Base-by-base conservation (phyloP, 1,140 invertebrate species). In the Cardiocondyla obscurior region DNA sequence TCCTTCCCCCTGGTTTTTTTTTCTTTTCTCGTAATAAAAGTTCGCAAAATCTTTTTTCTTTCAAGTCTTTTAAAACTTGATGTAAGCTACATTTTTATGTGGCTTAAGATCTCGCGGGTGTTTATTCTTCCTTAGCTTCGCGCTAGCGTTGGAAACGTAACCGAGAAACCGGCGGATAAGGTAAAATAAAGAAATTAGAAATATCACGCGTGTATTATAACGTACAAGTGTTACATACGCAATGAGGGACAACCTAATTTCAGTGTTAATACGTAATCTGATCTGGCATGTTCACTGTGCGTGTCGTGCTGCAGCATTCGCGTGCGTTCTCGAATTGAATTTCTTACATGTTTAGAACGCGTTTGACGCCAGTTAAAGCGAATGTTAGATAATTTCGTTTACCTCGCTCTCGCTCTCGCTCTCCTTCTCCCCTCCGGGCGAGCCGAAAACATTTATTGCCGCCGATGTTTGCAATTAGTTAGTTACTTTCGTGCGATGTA, bases 261-360 rank as follows among this genome's bases (percentile, higher is more conserved):
- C 28, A 67, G 44, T 22, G 33, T 1, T 69, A 53, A 79, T 69
- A 36, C n/a, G n/a, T 42, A 79, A 69, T 69, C 39, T 64, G 0
- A 39, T n/a, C 7, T 53, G 39, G 53, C 74, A 44, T 51, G 44
- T 22, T 77, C 28, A 33, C 33, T 4, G 33, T 53, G 74, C 74
- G 33, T 79, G 74, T 55, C 62, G 49, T 53, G 28, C 14, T 22
- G 73, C 44, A 65, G 19, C 36, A 69, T 36, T 79, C 33, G 74
- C 74, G 49, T 79, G 74, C 33, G 62, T 69, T 69, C 62, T 53
- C 62, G 74, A n/a, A 79, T 69, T 79, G 62, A 79, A 79, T 79
- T 79, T 79, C 74, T 79, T 79, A 79, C 74, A 69, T 79, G 74
- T 30, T 79, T 22, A 2, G 36, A 19, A 46, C 74, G 49, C 74